A percentile compares a stretch with the other conserved stretches of the same genome.
phyloP scores from a whole-genome alignment of 1,140 invertebrate species.

The Nephotettix cincticeps region DNA sequence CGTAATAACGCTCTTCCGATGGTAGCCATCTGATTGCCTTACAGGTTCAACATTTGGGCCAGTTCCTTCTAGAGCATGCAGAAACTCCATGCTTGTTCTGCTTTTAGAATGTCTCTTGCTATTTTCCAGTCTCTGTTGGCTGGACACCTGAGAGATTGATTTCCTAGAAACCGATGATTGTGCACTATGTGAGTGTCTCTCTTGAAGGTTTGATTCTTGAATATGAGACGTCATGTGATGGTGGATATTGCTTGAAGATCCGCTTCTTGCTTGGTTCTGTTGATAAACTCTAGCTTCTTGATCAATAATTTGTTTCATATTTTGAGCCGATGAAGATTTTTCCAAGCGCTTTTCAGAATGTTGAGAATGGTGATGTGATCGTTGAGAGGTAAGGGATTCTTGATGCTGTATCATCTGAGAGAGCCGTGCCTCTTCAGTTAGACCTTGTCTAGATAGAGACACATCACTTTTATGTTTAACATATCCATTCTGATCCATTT shows the following conservation, averaged over 20 bases:
- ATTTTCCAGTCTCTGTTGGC: conserved; percentile 9
- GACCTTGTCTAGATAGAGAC: neutral
- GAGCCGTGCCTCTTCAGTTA: conserved; percentile 4
- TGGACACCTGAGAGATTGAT: neutral
- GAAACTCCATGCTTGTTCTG: conserved; percentile 34
- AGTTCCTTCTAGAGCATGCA: conserved; percentile 32
- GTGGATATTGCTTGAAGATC: conserved; percentile 20
- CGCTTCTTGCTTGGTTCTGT: neutral
- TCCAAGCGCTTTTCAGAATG: conserved; percentile 25
- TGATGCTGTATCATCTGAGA: neutral
- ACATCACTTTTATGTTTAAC: neutral
- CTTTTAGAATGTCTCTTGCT: conserved; percentile 26
- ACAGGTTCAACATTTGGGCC: conserved; percentile 15
- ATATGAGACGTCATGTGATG: conserved; percentile 20
- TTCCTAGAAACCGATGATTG: neutral
- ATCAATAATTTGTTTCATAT: conserved; percentile 26
- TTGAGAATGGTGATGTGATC: neutral
- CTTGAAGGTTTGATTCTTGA: neutral
- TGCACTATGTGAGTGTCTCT: neutral
- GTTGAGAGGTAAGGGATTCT: neutral
- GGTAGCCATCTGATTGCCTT: conserved; percentile 41
- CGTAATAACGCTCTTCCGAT: conserved; percentile 69
- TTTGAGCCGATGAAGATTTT: conserved; percentile 31
- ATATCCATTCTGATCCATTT: neutral
- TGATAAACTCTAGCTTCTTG: conserved; percentile 22